These are phyloP conservation scores for Xanthia icteritia DNA, from an alignment of 2,888 invertebrate genomes.

Conservation along the genomic window DNA sequence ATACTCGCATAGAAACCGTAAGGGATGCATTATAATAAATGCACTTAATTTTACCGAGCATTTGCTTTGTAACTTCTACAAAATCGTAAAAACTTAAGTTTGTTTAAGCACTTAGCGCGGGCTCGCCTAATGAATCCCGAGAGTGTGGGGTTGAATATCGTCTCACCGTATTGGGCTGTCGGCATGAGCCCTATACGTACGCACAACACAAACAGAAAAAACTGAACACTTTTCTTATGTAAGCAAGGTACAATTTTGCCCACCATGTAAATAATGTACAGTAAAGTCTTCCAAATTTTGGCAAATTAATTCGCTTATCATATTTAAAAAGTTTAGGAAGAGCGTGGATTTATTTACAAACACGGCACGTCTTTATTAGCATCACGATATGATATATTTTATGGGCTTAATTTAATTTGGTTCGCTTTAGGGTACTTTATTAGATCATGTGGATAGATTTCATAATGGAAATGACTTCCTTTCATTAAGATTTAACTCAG, in stretches of 20 bases:
- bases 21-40: constrained; percentile 11
- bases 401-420: constrained; percentile 44
- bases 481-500: constrained; percentile 56
- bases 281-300: constrained; percentile 27
- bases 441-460: constrained; percentile 52
- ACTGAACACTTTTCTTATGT: constrained; percentile 7
- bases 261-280: not conserved
- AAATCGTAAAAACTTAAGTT: constrained; percentile 49
- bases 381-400: constrained; percentile 49
- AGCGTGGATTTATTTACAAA: constrained; percentile 47
- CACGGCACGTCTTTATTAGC: constrained; percentile 50
- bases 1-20: not conserved
- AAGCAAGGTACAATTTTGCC: constrained; percentile 26
- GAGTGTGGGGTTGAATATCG: constrained; percentile 57
- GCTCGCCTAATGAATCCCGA: constrained; percentile 49
- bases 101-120: constrained; percentile 46
- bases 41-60: constrained; percentile 6
- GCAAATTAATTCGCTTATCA: constrained; percentile 43
- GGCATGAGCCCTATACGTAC: constrained; percentile 14
- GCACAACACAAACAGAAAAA: constrained; percentile 22
- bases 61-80: constrained; percentile 14
- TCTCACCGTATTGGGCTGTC: constrained; percentile 30
- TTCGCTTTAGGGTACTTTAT: constrained; percentile 38
- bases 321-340: constrained; percentile 40
- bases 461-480: constrained; percentile 56